phyloP scores from a whole-genome alignment of 2,113 vertebrate species.

The Psophia crepitans region DNA sequence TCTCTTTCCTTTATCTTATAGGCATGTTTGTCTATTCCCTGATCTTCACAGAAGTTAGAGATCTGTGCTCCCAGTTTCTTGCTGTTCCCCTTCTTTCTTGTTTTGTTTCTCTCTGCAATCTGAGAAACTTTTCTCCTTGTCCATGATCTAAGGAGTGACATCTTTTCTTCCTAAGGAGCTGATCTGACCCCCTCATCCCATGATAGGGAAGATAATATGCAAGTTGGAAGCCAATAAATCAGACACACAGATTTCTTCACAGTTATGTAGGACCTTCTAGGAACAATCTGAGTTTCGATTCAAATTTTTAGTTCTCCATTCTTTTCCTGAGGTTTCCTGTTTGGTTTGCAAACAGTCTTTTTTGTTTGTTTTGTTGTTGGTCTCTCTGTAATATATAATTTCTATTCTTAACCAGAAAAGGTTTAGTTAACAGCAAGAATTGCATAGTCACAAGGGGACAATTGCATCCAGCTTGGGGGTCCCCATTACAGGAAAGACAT shows the following conservation, averaged over 20 bases:
- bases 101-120: background rate
- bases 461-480: too few relatives aligned
- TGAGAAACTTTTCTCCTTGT: background rate
- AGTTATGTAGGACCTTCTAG: background rate
- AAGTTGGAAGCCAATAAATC: background rate
- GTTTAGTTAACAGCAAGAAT: background rate
- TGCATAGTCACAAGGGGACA: fast-evolving
- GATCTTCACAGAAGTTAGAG: background rate
- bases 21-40: background rate
- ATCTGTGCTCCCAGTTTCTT: background rate
- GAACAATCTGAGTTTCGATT: background rate
- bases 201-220: background rate
- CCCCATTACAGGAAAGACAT: too few relatives aligned
- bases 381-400: background rate
- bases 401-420: background rate
- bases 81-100: background rate
- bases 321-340: background rate
- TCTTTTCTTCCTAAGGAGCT: background rate
- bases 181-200: background rate
- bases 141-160: background rate
- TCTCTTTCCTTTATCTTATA: background rate
- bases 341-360: background rate
- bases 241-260: background rate
- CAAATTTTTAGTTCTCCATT: background rate
- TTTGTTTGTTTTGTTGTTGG: background rate